These are phyloP conservation scores for Pterobdella sp. DNA, from an alignment of 2,888 invertebrate genomes.

Conservation along the genomic window DNA sequence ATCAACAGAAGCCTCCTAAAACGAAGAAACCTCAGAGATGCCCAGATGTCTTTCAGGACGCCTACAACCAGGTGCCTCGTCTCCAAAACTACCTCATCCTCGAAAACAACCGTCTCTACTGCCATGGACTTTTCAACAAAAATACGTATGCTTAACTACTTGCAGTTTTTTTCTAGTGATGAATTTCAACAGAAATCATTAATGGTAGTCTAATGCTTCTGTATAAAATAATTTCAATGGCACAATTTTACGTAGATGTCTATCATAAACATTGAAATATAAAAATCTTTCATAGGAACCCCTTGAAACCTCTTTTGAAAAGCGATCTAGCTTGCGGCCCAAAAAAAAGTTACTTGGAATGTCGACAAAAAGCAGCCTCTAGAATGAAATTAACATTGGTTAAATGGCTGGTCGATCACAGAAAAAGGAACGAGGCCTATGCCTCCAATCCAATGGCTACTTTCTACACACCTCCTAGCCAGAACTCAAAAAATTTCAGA, in stretches of 20 bases:
- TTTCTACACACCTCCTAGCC: slow-evolving; percentile 19
- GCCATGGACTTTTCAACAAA: slow-evolving; percentile 20
- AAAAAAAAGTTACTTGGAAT: not conserved
- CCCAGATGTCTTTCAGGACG: slow-evolving; percentile 7
- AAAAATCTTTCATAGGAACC: slow-evolving; percentile 1
- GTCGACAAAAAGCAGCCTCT: not conserved
- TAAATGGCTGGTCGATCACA: slow-evolving; percentile 9
- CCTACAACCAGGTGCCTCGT: slow-evolving; percentile 12
- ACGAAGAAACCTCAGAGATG: not conserved
- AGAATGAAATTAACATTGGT: not conserved
- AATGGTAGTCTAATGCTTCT: too few species aligned
- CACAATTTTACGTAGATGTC: too few species aligned
- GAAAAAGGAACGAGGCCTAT: slow-evolving; percentile 16
- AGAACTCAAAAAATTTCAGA: too few species aligned
- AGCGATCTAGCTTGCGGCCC: not conserved
- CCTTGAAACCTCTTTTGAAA: not conserved
- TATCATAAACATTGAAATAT: too few species aligned
- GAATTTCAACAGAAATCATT: too few species aligned
- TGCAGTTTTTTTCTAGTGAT: too few species aligned
- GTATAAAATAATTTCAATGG: too few species aligned
- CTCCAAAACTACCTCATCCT: slow-evolving; percentile 19
- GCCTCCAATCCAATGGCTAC: slow-evolving; percentile 5
- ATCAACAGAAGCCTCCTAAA: not conserved
- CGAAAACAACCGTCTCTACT: slow-evolving; percentile 25
- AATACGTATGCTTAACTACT: not conserved